phyloP scores from a whole-genome alignment of 2,888 invertebrate genomes.

The Ophion obscuratus region DNA sequence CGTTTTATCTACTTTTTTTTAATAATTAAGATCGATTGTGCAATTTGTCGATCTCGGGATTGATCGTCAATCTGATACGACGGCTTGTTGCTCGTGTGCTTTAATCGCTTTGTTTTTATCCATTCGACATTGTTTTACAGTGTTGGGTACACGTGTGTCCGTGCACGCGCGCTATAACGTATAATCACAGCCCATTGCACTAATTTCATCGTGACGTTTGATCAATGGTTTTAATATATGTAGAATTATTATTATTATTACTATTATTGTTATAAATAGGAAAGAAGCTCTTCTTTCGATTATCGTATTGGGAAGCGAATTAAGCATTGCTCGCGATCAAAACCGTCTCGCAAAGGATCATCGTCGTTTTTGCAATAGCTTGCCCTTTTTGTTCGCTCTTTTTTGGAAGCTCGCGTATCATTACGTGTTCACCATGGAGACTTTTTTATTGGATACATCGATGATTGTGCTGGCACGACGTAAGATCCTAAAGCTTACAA shows the following conservation, averaged over 20 bases:
- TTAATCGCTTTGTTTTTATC: conserved; percentile 4
- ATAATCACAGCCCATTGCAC: conserved; percentile 69
- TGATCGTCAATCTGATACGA: conserved; percentile 60
- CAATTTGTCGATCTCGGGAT: conserved; percentile 56
- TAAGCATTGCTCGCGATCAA: conserved; percentile 41
- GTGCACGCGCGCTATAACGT: conserved; percentile 63
- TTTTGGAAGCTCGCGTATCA: not conserved
- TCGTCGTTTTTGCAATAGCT: conserved; percentile 30
- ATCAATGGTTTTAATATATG: conserved; percentile 43
- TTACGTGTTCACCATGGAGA: conserved; percentile 43
- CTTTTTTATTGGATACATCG: conserved; percentile 45
- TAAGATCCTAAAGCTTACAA: conserved; percentile 47
- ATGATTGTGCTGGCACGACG: conserved; percentile 59
- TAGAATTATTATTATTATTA: conserved; percentile 14
- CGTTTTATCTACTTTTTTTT: not conserved
- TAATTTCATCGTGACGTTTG: conserved; percentile 61
- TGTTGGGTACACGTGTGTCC: conserved; percentile 52
- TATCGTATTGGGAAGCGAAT: conserved; percentile 54
- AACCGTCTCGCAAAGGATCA: conserved; percentile 40
- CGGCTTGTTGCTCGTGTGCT: not conserved
- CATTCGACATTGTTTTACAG: conserved; percentile 25
- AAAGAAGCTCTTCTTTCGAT: conserved; percentile 60
- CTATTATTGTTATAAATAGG: conserved; percentile 13
- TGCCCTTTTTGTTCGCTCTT: conserved; percentile 10
- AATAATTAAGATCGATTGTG: conserved; percentile 46